Conservation (phyloP, 2,797 vertebrate genomes). For the Stomatorhinus walkeri region DNA sequence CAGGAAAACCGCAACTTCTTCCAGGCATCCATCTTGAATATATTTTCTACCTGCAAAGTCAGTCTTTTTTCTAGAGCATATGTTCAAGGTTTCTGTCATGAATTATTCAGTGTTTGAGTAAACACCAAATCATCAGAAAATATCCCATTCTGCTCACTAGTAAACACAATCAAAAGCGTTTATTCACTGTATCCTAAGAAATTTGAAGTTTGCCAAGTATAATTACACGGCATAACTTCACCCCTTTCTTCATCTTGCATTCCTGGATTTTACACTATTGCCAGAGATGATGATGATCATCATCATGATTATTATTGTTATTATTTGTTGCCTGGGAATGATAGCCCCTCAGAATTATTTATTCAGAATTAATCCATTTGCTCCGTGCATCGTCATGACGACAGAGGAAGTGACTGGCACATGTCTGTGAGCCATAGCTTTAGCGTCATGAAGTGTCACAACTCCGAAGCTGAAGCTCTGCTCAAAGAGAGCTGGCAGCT, state of each 20-base stretch:
- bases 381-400: constrained; percentile 11
- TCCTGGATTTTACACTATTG: constrained; percentile 22
- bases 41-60: constrained; percentile 48
- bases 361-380: not conserved
- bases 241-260: constrained; percentile 46
- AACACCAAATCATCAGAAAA: constrained; percentile 50
- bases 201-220: constrained; percentile 57
- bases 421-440: not conserved
- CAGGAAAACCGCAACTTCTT: not conserved
- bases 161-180: constrained; percentile 64
- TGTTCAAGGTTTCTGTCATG: constrained; percentile 60
- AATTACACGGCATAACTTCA: constrained; percentile 52
- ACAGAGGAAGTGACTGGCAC: not conserved
- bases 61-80: constrained; percentile 49
- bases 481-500: not conserved
- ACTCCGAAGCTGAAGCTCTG: not conserved
- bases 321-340: not conserved
- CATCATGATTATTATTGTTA: not conserved
- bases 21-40: constrained; percentile 24
- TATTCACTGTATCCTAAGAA: constrained; percentile 56
- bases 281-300: not conserved
- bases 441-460: not conserved
- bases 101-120: constrained; percentile 63
- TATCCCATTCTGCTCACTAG: constrained; percentile 54
- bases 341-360: not conserved